Percentiles rank a stretch among this genome's conserved stretches.
phyloP scores from a whole-genome alignment of 1,140 invertebrate species.

The Teleogryllus occipitalis region DNA sequence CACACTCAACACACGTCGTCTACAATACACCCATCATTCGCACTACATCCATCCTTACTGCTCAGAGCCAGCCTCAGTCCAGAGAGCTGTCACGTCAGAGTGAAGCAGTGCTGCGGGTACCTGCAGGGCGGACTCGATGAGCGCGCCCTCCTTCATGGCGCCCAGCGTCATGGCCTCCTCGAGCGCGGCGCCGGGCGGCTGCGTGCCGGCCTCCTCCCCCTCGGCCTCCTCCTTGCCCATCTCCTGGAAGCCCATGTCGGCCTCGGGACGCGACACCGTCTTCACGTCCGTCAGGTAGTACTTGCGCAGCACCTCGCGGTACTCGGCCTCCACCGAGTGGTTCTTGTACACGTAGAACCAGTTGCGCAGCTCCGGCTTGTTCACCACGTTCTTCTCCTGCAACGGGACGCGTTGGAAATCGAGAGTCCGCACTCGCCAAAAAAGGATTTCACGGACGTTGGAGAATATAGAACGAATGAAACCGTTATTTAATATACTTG shows the following conservation, averaged over 20 bases:
- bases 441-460: too few species aligned
- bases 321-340: slow-evolving; percentile 47
- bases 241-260: background rate
- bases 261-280: background rate
- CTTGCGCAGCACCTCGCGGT: slow-evolving; percentile 45
- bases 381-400: slow-evolving; percentile 31
- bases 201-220: background rate
- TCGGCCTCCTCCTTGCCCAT: background rate
- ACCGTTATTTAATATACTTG: too few species aligned
- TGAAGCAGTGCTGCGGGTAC: background rate
- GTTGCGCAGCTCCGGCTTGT: slow-evolving; percentile 50
- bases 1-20: too few species aligned
- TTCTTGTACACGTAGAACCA: slow-evolving; percentile 58
- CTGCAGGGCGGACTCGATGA: background rate
- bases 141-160: background rate
- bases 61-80: too few species aligned
- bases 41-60: too few species aligned
- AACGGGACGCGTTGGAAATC: too few species aligned
- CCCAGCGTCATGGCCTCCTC: background rate
- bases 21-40: too few species aligned
- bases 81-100: too few species aligned
- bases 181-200: background rate
- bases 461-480: too few species aligned
- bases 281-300: slow-evolving; percentile 45
- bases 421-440: too few species aligned